Base-by-base conservation (phyloP, 1,140 invertebrate genomes). In the Heliconius himera region DNA sequence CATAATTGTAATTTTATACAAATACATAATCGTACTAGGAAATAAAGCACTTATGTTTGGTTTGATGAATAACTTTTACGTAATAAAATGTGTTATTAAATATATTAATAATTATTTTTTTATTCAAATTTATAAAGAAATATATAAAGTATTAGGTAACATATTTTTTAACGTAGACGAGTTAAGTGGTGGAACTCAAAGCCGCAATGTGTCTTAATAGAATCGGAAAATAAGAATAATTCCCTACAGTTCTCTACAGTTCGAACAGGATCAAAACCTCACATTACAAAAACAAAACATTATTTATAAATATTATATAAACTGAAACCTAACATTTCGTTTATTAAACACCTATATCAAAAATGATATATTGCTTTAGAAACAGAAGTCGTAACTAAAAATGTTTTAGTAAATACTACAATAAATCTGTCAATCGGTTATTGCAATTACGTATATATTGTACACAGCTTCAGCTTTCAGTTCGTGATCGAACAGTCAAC, bases 401-500 rank as follows among this genome's bases (percentile, higher is more conserved):
- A 66, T 66, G 60, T 66, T 66, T 66, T 26, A 26, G 22, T 26
- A 66, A 66, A 66, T 66, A 66, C 11, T 22, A 16, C 60, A 29
- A 66, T 66, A 66, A 66, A 66, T 66, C n/a, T 29, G 60, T 66
- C 60, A 66, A 33, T 75, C 51, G 60, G 22, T 51, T 71, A 46
- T 72, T 72, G 38, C 41, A 72, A 36, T 70, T 66, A 29, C n/a
- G 22, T 41, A 51, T 33, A 26, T 76, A 73, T 41, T 29, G 22
- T n/a, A 16, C 22, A 66, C 9, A 26, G 80, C 46, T 81, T 76
- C 80, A 49, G 70, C 78, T 81, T 79, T 77, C 74, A 75, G 76
- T 76, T 54, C 78, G 80, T 81, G 80, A 74, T 81, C 73, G 22
- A 73, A 66, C 66, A 29, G 77, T 81, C 80, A 81, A 81, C 77